Conservation (phyloP, 1,140 invertebrate genomes). For the Tetramorium simillimum region DNA sequence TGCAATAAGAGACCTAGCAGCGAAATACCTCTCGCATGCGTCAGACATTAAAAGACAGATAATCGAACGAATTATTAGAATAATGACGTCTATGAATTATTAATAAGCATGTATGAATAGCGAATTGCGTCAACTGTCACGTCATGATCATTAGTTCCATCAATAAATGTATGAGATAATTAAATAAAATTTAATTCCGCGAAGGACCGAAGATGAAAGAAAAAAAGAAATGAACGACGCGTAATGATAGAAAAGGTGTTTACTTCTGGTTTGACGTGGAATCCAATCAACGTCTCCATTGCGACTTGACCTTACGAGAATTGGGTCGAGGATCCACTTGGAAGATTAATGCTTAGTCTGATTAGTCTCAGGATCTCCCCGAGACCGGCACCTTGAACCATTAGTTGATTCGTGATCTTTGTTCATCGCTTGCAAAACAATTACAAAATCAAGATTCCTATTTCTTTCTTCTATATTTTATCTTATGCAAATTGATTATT, state of each 20-base stretch:
- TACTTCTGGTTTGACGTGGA: slow-evolving; percentile 74
- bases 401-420: slow-evolving; percentile 78
- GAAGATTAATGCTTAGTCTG: slow-evolving; percentile 84
- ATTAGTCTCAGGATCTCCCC: slow-evolving; percentile 81
- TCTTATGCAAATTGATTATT: slow-evolving; percentile 56
- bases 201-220: background rate
- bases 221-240: slow-evolving; percentile 7
- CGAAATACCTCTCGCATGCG: background rate
- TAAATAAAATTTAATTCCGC: slow-evolving; percentile 57
- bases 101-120: slow-evolving; percentile 14
- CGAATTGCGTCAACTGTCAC: background rate
- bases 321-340: slow-evolving; percentile 81
- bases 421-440: slow-evolving; percentile 67
- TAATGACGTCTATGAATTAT: slow-evolving; percentile 30
- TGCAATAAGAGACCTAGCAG: background rate
- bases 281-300: slow-evolving; percentile 83
- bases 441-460: slow-evolving; percentile 66
- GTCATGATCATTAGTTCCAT: slow-evolving; percentile 25
- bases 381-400: slow-evolving; percentile 77
- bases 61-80: slow-evolving; percentile 18
- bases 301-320: slow-evolving; percentile 81
- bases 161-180: slow-evolving; percentile 28
- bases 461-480: slow-evolving; percentile 59
- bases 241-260: slow-evolving; percentile 71
- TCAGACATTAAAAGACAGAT: background rate